These are phyloP conservation scores for Philonicus albiceps DNA, from an alignment of 2,888 invertebrate genomes.

Conservation along the genomic window DNA sequence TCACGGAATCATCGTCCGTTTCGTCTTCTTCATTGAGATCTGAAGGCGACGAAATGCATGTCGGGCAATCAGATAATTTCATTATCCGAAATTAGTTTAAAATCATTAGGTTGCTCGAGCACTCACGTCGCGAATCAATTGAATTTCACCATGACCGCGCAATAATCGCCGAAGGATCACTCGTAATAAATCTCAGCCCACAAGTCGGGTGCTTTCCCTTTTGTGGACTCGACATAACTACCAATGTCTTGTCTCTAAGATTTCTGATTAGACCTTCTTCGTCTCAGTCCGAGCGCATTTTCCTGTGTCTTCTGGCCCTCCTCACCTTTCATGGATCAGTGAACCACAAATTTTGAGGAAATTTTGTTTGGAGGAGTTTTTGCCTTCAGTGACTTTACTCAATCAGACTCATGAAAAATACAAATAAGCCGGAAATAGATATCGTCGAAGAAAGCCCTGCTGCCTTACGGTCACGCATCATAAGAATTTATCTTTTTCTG, in stretches of 20 bases:
- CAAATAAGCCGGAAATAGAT: conserved; percentile 33
- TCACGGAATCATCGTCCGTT: background rate
- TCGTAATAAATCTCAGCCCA: conserved; percentile 15
- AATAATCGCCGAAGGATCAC: conserved; percentile 21
- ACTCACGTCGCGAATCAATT: conserved; percentile 16
- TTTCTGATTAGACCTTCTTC: conserved; percentile 27
- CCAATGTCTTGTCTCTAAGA: conserved; percentile 3
- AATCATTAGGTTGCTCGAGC: background rate
- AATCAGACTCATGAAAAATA: conserved; percentile 20
- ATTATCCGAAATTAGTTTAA: conserved; percentile 38
- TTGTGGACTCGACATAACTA: conserved; percentile 42
- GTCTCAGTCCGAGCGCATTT: background rate
- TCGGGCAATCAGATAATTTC: conserved; percentile 50
- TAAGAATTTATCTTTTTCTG: conserved; percentile 19
- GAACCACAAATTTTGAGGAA: conserved; percentile 43
- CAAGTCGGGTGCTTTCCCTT: conserved; percentile 3
- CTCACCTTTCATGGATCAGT: conserved; percentile 39
- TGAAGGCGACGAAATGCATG: conserved; percentile 49
- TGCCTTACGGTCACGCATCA: conserved; percentile 10
- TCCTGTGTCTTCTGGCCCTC: conserved; percentile 5
- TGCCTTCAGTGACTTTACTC: conserved; percentile 10
- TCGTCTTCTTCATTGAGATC: conserved; percentile 37
- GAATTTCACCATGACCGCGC: background rate
- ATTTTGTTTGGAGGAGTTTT: conserved; percentile 31
- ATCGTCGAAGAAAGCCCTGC: background rate